Evolutionary conservation across 2,888 invertebrate species (phyloP).

Genomic region (Drosophila nr. perissopoda): DNA sequence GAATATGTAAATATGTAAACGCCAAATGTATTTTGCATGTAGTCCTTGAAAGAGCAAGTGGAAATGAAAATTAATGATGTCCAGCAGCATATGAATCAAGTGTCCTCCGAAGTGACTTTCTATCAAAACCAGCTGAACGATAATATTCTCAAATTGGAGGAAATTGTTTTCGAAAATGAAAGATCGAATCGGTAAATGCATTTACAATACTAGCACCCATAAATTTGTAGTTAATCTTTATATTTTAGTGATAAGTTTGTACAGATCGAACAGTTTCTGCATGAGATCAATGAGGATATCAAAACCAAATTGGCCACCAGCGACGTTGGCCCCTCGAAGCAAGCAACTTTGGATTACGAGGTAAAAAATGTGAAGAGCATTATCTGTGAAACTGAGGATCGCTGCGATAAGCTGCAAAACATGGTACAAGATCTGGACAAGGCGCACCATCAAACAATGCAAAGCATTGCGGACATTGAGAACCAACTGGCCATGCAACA

Average conservation of each 20-base stretch:
- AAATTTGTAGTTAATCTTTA: neutral
- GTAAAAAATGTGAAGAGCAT: constrained; percentile 86
- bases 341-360: constrained; percentile 85
- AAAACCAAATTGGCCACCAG: constrained; percentile 74
- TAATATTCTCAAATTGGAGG: constrained; percentile 81
- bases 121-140: constrained; percentile 83
- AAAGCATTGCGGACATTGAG: constrained; percentile 85
- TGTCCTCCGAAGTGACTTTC: constrained; percentile 76
- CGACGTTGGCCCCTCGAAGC: constrained; percentile 85
- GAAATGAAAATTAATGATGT: constrained; percentile 72
- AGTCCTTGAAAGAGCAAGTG: constrained; percentile 79
- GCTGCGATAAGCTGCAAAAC: constrained; percentile 86
- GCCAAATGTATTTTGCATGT: neutral
- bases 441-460: constrained; percentile 85
- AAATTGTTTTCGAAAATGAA: constrained; percentile 79
- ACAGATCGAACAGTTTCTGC: constrained; percentile 77
- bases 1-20: neutral
- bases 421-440: constrained; percentile 84
- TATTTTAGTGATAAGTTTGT: constrained; percentile 77
- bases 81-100: constrained; percentile 77
- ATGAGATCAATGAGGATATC: constrained; percentile 79
- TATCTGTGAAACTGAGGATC: constrained; percentile 86
- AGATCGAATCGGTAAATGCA: constrained; percentile 66
- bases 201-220: neutral
- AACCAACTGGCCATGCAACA: constrained; percentile 83